Evolutionary conservation across 2,797 vertebrate genomes (phyloP).

Genomic region (Bucorvus abyssinicus): DNA sequence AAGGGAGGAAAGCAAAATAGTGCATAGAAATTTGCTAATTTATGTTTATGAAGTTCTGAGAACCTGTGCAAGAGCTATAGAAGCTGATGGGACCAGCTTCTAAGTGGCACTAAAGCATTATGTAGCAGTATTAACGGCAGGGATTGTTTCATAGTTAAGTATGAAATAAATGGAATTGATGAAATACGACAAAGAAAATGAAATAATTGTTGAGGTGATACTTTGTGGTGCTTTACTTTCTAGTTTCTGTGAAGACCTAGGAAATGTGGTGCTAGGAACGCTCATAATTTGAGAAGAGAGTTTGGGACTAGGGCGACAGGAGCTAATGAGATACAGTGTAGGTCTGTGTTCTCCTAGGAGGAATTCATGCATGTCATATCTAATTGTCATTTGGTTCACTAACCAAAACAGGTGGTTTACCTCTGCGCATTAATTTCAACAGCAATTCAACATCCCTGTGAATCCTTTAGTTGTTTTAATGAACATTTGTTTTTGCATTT

Average conservation of each 20-base stretch:
- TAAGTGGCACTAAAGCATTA: accelerated
- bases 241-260: not conserved
- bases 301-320: not conserved
- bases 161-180: not conserved
- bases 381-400: not conserved
- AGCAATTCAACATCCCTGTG: not conserved
- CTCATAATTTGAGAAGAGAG: not conserved
- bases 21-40: not conserved
- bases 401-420: not conserved
- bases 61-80: accelerated
- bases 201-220: not conserved
- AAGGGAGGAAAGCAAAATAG: not conserved
- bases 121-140: not conserved
- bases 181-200: not conserved
- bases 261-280: not conserved
- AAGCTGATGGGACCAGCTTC: not conserved
- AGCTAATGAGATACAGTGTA: not conserved
- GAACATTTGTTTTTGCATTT: not conserved
- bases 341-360: not conserved
- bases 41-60: not conserved
- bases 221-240: not conserved
- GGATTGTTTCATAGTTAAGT: not conserved
- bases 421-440: not conserved
- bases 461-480: not conserved
- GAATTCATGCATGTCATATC: accelerated